phyloP scores from a whole-genome alignment of 2,888 invertebrate genomes.

The Cryptus armator region DNA sequence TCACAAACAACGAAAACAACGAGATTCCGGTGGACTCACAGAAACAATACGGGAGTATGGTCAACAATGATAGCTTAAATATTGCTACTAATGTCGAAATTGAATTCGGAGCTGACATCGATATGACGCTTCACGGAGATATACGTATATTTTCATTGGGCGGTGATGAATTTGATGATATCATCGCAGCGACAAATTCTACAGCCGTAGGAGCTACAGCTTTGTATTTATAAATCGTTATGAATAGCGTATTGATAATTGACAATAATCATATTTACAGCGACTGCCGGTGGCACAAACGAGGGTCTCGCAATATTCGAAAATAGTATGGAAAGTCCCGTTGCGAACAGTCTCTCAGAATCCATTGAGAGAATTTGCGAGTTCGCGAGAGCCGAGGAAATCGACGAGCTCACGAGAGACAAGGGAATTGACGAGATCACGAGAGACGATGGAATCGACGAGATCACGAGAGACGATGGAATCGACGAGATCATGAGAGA shows the following conservation, averaged over 20 bases:
- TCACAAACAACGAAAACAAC: too few relatives aligned
- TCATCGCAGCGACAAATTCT: not conserved
- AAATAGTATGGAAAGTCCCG: too few relatives aligned
- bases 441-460: not conserved
- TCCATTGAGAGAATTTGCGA: too few relatives aligned
- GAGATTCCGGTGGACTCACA: not conserved
- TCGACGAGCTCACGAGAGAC: too few relatives aligned
- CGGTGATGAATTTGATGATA: not conserved
- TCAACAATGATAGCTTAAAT: not conserved
- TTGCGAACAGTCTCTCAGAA: too few relatives aligned
- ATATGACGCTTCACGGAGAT: not conserved
- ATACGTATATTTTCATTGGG: not conserved
- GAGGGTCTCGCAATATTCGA: too few relatives aligned
- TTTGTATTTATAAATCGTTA: not conserved
- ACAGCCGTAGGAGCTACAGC: not conserved
- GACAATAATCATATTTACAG: not conserved
- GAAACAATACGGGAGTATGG: not conserved
- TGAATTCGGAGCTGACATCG: not conserved
- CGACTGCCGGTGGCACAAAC: not conserved
- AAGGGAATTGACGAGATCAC: too few relatives aligned
- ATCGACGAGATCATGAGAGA: too few relatives aligned
- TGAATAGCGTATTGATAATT: constrained; percentile 1
- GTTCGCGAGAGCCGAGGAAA: too few relatives aligned
- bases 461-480: not conserved
- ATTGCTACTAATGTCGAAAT: not conserved